These are phyloP conservation scores for Gandaritis pyraliata DNA, from an alignment of 2,888 invertebrate genomes.

Conservation along the genomic window DNA sequence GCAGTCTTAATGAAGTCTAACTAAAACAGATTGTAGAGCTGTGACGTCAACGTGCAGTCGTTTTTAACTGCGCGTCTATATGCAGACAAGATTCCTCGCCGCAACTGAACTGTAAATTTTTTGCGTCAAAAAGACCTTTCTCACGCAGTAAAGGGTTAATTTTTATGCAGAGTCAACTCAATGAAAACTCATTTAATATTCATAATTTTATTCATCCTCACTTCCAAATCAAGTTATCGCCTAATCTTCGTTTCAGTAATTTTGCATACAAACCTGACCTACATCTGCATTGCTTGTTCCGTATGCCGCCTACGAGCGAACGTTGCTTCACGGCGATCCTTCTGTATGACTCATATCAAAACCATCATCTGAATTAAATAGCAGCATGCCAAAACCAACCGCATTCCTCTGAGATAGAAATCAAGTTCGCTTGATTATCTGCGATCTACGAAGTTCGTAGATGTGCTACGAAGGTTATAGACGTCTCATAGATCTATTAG, in stretches of 20 bases:
- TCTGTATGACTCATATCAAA: constrained; percentile 36
- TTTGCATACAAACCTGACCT: constrained; percentile 40
- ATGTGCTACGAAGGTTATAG: constrained; percentile 37
- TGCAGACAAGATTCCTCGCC: no score
- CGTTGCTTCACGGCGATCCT: constrained; percentile 36
- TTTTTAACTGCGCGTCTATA: no score
- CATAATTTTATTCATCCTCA: constrained; percentile 22
- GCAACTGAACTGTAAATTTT: no score
- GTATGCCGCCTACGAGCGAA: constrained; percentile 34
- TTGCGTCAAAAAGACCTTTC: not conserved
- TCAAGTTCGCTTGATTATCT: constrained; percentile 19
- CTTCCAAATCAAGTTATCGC: constrained; percentile 27
- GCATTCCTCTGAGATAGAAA: constrained; percentile 20
- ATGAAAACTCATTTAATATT: constrained; percentile 18
- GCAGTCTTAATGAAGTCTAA: no score
- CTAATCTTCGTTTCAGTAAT: constrained; percentile 25
- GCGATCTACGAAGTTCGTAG: constrained; percentile 19
- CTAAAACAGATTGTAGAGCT: no score
- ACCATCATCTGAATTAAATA: constrained; percentile 24
- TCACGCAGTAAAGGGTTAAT: not conserved
- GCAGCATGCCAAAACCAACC: constrained; percentile 20
- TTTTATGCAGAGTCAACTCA: not conserved
- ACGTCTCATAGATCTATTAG: constrained; percentile 36
- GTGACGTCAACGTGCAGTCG: no score
- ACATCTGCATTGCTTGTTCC: constrained; percentile 38